Percentiles rank a stretch among this genome's conserved stretches.
Conservation (phyloP, 1,140 invertebrate species). For the Limonius californicus region DNA sequence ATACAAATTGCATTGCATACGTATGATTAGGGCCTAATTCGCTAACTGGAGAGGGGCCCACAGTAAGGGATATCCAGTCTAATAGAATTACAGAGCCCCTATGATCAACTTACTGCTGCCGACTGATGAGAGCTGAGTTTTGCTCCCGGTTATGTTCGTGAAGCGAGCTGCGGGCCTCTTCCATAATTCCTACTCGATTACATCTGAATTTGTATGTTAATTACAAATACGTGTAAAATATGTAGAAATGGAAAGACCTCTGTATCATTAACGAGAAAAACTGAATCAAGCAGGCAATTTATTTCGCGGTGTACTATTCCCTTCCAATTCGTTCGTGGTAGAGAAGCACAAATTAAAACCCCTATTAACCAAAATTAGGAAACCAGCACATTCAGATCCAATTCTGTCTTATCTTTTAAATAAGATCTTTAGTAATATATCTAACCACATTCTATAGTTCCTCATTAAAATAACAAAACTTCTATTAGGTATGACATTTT, state of each 20-base stretch:
- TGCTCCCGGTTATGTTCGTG: slow-evolving; percentile 11
- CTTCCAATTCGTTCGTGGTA: neutral
- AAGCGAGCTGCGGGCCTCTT: slow-evolving; percentile 9
- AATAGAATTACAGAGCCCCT: slow-evolving; percentile 34
- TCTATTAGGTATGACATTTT: too few relatives aligned
- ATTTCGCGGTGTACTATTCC: too few relatives aligned
- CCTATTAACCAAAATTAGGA: too few relatives aligned
- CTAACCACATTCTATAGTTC: too few relatives aligned
- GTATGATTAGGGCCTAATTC: slow-evolving; percentile 37
- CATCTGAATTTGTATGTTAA: slow-evolving; percentile 9
- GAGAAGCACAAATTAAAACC: neutral
- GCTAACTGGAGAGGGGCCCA: slow-evolving; percentile 29
- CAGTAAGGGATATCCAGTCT: slow-evolving; percentile 33
- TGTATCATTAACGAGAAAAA: neutral
- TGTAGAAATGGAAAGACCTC: neutral
- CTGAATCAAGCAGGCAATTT: neutral
- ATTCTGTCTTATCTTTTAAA: too few relatives aligned
- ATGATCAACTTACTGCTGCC: slow-evolving; percentile 29
- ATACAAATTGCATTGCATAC: slow-evolving; percentile 37
- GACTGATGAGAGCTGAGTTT: slow-evolving; percentile 17
- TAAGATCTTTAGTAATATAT: too few relatives aligned
- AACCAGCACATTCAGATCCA: too few relatives aligned
- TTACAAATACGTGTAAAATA: neutral
- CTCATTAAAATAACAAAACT: too few relatives aligned
- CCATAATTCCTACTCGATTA: slow-evolving; percentile 9